These are phyloP conservation scores for Cryptophagus acutangulus DNA, from an alignment of 2,888 invertebrate genomes.

Conservation along the genomic window DNA sequence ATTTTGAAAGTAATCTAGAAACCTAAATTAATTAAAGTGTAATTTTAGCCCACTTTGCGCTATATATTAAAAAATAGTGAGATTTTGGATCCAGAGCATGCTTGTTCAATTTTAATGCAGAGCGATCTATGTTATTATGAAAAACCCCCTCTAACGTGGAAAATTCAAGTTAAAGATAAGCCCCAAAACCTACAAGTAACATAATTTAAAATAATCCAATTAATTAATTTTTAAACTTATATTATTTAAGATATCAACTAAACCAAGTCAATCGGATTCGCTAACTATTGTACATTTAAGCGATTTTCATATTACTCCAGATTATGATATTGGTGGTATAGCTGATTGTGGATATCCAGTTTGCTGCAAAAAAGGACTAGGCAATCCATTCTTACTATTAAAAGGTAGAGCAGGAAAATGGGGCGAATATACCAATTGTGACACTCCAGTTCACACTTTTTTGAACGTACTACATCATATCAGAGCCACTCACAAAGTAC, in stretches of 20 bases:
- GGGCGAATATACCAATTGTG: conserved; percentile 75
- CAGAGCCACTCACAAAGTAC: conserved; percentile 25
- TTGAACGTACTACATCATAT: conserved; percentile 59
- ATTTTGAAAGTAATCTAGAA: no score
- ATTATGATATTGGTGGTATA: conserved; percentile 62
- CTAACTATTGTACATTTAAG: conserved; percentile 60
- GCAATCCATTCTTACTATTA: conserved; percentile 44
- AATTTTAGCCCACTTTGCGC: conserved; percentile 27
- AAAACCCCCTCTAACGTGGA: conserved; percentile 26
- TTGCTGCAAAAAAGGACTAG: conserved; percentile 66
- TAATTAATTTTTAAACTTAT: no score
- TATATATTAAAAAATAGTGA: conserved; percentile 26
- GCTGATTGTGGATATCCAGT: conserved; percentile 70
- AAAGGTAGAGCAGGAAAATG: conserved; percentile 62
- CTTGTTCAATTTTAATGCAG: conserved; percentile 29
- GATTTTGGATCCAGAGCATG: conserved; percentile 28
- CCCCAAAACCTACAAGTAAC: neutral
- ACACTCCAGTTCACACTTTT: conserved; percentile 63
- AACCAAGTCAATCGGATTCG: no score
- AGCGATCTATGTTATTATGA: conserved; percentile 25
- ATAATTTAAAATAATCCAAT: conserved; percentile 3
- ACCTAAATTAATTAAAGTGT: no score
- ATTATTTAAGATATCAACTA: conserved; percentile 10
- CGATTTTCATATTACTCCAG: conserved; percentile 74
- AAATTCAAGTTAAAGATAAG: conserved; percentile 17